A percentile compares a stretch with the other conserved stretches of the same genome.
phyloP scores from a whole-genome alignment of 2,888 invertebrate species.

The Leptinotarsa rubiginosa region DNA sequence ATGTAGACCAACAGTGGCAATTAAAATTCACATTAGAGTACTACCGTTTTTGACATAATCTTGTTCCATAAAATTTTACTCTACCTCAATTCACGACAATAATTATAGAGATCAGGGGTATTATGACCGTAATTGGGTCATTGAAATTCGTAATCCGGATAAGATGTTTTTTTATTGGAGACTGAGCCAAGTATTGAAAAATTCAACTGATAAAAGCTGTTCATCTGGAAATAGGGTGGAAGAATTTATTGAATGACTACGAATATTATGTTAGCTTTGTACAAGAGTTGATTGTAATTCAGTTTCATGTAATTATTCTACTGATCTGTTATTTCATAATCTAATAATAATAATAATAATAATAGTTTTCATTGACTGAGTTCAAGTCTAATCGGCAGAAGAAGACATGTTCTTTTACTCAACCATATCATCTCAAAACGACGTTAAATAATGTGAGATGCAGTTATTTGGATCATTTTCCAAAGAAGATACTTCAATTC shows the following conservation, averaged over 20 bases:
- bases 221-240: not conserved
- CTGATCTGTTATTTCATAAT: no score
- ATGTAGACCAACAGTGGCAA: conserved; percentile 18
- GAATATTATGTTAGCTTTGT: no score
- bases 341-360: no score
- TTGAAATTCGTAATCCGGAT: conserved; percentile 27
- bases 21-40: conserved; percentile 31
- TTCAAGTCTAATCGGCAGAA: no score
- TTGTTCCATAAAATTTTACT: conserved; percentile 27
- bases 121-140: conserved; percentile 25
- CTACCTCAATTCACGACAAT: conserved; percentile 13
- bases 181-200: conserved; percentile 12
- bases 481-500: no score
- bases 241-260: not conserved
- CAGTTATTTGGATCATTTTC: no score
- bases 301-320: no score
- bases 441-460: no score
- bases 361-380: no score
- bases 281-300: no score
- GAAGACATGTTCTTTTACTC: no score
- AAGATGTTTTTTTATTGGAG: conserved; percentile 11
- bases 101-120: conserved; percentile 28
- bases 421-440: no score
- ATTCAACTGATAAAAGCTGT: not conserved
- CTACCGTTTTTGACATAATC: conserved; percentile 23